Evolutionary conservation across 1,140 invertebrate genomes (phyloP).

Genomic region (Drosophila ambigua): DNA sequence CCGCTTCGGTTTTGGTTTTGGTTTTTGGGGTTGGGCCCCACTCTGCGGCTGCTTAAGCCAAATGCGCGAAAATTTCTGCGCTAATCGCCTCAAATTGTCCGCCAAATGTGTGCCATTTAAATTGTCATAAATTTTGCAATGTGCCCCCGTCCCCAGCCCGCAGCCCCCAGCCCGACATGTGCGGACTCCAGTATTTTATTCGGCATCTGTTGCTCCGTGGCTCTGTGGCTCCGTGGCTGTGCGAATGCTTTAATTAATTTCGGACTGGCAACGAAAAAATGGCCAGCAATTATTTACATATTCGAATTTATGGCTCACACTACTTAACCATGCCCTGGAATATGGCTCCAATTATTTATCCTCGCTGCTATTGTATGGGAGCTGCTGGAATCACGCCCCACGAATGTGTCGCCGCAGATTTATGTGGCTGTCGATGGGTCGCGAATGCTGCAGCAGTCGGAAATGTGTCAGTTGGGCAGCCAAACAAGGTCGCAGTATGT

Average conservation of each 20-base stretch:
- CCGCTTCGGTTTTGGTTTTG: too few relatives aligned
- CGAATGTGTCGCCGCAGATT: constrained; percentile 15
- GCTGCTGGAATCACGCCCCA: neutral
- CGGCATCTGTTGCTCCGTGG: constrained; percentile 8
- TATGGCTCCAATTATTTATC: constrained; percentile 47
- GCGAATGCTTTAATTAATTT: constrained; percentile 76
- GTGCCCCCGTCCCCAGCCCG: constrained; percentile 31
- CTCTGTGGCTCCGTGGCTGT: neutral
- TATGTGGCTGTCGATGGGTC: constrained; percentile 5
- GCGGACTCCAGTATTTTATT: constrained; percentile 38
- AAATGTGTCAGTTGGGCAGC: constrained; percentile 12
- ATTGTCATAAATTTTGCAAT: constrained; percentile 81
- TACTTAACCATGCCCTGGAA: constrained; percentile 49
- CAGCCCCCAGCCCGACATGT: constrained; percentile 1
- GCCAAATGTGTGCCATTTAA: constrained; percentile 79
- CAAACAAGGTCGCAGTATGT: too few relatives aligned
- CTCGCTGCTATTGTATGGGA: constrained; percentile 26
- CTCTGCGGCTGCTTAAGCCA: constrained; percentile 54
- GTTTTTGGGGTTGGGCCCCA: constrained; percentile 8
- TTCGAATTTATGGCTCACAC: constrained; percentile 65
- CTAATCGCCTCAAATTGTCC: constrained; percentile 78
- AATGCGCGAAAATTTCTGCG: constrained; percentile 74
- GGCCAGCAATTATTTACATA: constrained; percentile 73
- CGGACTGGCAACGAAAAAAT: constrained; percentile 47
- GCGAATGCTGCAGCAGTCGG: neutral